Base-by-base conservation (phyloP, 2,113 vertebrate genomes). In the Gambusia holbrooki region DNA sequence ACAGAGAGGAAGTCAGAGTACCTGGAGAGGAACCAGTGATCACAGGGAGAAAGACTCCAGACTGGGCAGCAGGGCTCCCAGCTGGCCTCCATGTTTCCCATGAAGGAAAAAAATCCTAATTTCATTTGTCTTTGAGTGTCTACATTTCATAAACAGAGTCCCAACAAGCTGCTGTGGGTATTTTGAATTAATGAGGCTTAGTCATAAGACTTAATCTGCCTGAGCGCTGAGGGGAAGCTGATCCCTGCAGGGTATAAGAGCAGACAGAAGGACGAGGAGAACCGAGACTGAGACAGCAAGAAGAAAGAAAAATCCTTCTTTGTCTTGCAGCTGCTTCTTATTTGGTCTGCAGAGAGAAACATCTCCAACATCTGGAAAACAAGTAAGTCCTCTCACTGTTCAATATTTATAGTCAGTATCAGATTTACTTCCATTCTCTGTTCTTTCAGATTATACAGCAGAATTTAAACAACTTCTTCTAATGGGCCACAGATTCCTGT, bases 261-360 rank as follows among this genome's bases (percentile, higher is more conserved):
- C 27, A 45, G 27, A 17, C 9, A 7, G 8, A 27, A 2, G 45
- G 66, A 19, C 9, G 40, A n/a, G 42, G 22, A 58, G 51, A 58
- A 22, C 64, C 28, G 33, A 76, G 63, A 81, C 75, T 80, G 79
- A 84, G 66, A 67, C 54, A 74, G 88, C 84, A 87, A 51, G 37
- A 90, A 90, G 83, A 91, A 82, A 87, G 37, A 89, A 90, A 81
- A 91, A 82, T 22, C 27, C 19, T 73, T 90, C 87, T 89, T 91
- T 90, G 88, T 90, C 87, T 80, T 89, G 87, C 65, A 27, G n/a
- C 75, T 80, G 6, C 1, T 70, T 51, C 75, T 77, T 48, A 28
- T 25, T 3, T 70, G 33, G 22, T 27, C 22, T 33, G 51, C 51
- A 60, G 15, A 27, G 22, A 70, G 6, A 35, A 14, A n/a, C 14